Evolutionary conservation across 1,140 invertebrate genomes (phyloP).

Genomic region (Lepidurus couesii): DNA sequence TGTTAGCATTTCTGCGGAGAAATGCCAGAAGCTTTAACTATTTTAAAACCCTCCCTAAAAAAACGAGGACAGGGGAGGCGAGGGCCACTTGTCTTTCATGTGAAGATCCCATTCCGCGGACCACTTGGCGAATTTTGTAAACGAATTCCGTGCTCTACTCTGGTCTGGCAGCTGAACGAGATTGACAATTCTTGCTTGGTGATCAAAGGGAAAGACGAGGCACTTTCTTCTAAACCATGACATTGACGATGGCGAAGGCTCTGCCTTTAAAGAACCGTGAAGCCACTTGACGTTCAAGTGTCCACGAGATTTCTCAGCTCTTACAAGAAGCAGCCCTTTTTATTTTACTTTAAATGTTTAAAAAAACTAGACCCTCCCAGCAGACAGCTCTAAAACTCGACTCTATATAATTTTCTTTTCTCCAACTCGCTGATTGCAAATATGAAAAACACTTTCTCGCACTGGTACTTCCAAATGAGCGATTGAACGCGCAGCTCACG

Average conservation of each 20-base stretch:
- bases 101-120: neutral
- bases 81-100: neutral
- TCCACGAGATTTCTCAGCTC: neutral
- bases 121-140: neutral
- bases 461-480: too few species aligned
- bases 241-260: neutral
- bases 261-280: neutral
- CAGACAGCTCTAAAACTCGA: too few species aligned
- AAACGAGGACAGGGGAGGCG: neutral
- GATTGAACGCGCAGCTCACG: too few species aligned
- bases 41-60: too few species aligned
- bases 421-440: too few species aligned
- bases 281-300: slow-evolving; percentile 7
- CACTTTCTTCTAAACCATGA: neutral
- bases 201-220: neutral
- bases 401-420: too few species aligned
- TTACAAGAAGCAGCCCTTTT: neutral
- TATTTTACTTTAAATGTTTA: neutral
- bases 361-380: neutral
- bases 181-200: neutral
- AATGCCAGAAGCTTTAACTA: too few species aligned
- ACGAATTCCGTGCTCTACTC: neutral
- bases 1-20: too few species aligned
- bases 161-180: neutral
- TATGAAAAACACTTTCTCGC: too few species aligned